Evolutionary conservation across 2,113 vertebrate species (phyloP), one percentile per base, ranked within the genome.

Genomic region (Crotalus tigris): DNA sequence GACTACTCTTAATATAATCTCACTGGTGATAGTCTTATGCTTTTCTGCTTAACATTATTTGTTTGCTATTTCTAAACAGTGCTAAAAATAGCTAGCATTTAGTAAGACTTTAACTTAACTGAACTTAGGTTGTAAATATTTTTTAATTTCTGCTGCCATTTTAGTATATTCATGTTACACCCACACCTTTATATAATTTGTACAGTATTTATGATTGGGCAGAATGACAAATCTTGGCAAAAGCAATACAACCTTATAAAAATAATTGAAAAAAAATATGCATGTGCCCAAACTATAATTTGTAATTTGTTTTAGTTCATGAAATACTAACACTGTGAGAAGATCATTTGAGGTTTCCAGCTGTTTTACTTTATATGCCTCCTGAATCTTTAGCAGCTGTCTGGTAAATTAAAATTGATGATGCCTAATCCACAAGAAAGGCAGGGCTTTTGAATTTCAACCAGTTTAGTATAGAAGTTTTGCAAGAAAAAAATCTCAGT

Each of bases 1-100:
- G 96, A 91, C 94, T 97, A 96, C 96, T 96, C 95, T 95, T 95
- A 92, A 96, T 95, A 93, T 93, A 96, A 94, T 96, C 94, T 95
- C 95, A 93, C 94, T 96, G 95, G 93, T 95, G 93, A 85, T 93
- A 92, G 75, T 59, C 94, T 96, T 95, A 96, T 95, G 93, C 94
- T 91, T 61, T 85, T 90, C n/a, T 90, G 61, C 61, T 81, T 92
- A 81, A 85, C 29, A 21, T 53, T n/a, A 4, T 61, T 88, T 69
- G 33, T 39, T 92, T 49, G n/a, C 46, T 54, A 12, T 61, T 89
- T 90, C 21, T 33, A 3, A 92, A 93, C 85, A 87, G 55, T 81
- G 87, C 33, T 93, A 93, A 91, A 44, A 93, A 85, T 89, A 93
- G 93, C 94, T 94, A 92, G 61, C 54, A 59, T 92, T 55, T 59